Conservation (phyloP, 2,113 vertebrate genomes). For the Oryzias celebensis region DNA sequence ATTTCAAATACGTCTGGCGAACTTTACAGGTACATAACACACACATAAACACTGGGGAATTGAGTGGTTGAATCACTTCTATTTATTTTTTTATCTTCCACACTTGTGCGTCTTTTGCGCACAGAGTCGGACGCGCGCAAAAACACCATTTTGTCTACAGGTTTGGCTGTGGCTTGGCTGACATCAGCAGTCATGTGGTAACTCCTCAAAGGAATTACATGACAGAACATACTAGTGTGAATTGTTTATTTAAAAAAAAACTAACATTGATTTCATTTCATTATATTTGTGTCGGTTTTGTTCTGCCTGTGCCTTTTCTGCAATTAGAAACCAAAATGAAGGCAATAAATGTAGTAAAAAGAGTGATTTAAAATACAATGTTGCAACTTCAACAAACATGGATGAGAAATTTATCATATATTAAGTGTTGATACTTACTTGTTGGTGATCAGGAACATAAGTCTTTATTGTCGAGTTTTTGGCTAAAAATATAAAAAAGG, state of each 20-base stretch:
- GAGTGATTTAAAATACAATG: too few species aligned
- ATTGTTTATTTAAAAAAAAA: background rate
- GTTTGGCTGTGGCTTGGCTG: slow-evolving; percentile 53
- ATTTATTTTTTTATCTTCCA: slow-evolving; percentile 23
- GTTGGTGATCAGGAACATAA: too few species aligned
- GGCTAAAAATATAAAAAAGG: too few species aligned
- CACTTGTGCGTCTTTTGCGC: slow-evolving; percentile 10
- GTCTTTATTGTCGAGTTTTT: too few species aligned
- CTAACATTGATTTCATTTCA: too few species aligned
- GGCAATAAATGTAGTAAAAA: too few species aligned
- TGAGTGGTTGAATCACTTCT: slow-evolving; percentile 16
- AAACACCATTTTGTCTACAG: slow-evolving; percentile 74
- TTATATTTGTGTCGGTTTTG: too few species aligned
- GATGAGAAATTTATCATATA: too few species aligned
- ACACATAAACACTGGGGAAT: background rate
- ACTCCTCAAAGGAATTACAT: slow-evolving; percentile 21
- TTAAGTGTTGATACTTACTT: too few species aligned
- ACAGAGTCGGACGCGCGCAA: slow-evolving; percentile 52
- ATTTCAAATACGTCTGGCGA: slow-evolving; percentile 56
- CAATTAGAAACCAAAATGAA: too few species aligned
- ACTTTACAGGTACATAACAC: slow-evolving; percentile 49
- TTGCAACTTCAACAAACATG: too few species aligned
- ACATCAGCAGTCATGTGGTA: slow-evolving; percentile 67
- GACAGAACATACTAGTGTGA: background rate
- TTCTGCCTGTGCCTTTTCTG: too few species aligned